phyloP scores from a whole-genome alignment of 2,113 vertebrate species.

The Leuciscus idus region DNA sequence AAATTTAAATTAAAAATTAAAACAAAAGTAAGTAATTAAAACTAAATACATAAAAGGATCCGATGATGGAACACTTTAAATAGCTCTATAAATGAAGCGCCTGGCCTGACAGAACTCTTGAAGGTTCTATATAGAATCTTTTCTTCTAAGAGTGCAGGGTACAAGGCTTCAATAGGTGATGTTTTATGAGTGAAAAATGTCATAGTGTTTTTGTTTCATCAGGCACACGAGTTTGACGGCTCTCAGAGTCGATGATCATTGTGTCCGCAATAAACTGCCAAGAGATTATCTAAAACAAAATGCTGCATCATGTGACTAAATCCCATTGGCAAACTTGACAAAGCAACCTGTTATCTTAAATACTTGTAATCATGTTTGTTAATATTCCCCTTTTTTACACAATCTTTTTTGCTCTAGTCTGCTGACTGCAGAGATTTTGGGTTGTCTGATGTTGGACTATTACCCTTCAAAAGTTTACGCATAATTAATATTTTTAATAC shows the following conservation, averaged over 20 bases:
- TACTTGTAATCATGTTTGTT: constrained; percentile 46
- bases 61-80: too few relatives aligned
- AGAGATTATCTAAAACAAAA: constrained; percentile 64
- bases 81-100: too few relatives aligned
- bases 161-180: not conserved
- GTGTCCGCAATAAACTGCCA: constrained; percentile 3
- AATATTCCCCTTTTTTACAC: constrained; percentile 27
- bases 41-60: too few relatives aligned
- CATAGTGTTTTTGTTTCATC: not conserved
- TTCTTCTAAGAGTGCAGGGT: too few relatives aligned
- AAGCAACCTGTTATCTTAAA: constrained; percentile 53
- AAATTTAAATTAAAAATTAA: too few relatives aligned
- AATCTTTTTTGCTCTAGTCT: constrained; percentile 16
- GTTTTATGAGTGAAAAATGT: not conserved
- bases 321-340: constrained; percentile 47
- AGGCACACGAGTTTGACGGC: not conserved
- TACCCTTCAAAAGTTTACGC: too few relatives aligned
- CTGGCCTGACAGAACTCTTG: too few relatives aligned
- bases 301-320: constrained; percentile 60
- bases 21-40: too few relatives aligned
- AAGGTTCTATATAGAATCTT: too few relatives aligned
- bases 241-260: not conserved
- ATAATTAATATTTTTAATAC: not conserved
- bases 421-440: not conserved
- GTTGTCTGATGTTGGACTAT: too few relatives aligned